These are phyloP conservation scores for Spodoptera litura DNA, from an alignment of 1,140 invertebrate genomes.

Conservation along the genomic window DNA sequence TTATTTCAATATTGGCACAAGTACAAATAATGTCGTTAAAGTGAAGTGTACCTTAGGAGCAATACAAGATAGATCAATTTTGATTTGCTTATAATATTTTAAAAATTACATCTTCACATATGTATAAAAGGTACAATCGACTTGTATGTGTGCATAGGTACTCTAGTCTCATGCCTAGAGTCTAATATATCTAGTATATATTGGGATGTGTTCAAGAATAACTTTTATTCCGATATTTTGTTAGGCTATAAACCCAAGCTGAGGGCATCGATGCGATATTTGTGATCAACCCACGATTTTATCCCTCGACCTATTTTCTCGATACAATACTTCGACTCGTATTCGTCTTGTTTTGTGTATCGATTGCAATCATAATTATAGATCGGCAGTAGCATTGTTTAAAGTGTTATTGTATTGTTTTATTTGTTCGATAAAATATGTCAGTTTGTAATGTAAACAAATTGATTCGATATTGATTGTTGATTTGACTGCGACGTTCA, in stretches of 20 bases:
- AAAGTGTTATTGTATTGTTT: too few relatives aligned
- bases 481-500: too few relatives aligned
- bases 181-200: not conserved
- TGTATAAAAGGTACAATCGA: too few relatives aligned
- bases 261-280: conserved; percentile 27
- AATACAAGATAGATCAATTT: not conserved
- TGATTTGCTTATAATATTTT: too few relatives aligned
- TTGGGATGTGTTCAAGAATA: not conserved
- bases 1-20: conserved; percentile 2
- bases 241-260: conserved; percentile 12
- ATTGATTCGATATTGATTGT: too few relatives aligned
- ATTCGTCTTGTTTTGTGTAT: conserved; percentile 20
- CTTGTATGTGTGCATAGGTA: too few relatives aligned
- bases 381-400: not conserved
- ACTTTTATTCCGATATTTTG: not conserved
- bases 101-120: too few relatives aligned
- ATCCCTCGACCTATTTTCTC: conserved; percentile 47
- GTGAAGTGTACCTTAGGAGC: not conserved
- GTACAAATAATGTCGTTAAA: not conserved
- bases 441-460: too few relatives aligned
- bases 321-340: conserved; percentile 20
- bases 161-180: not conserved
- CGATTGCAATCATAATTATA: conserved; percentile 40
- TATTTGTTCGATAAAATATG: too few relatives aligned
- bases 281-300: conserved; percentile 22